Base-by-base conservation (phyloP, 2,113 vertebrate genomes). In the Macrotis lagotis region DNA sequence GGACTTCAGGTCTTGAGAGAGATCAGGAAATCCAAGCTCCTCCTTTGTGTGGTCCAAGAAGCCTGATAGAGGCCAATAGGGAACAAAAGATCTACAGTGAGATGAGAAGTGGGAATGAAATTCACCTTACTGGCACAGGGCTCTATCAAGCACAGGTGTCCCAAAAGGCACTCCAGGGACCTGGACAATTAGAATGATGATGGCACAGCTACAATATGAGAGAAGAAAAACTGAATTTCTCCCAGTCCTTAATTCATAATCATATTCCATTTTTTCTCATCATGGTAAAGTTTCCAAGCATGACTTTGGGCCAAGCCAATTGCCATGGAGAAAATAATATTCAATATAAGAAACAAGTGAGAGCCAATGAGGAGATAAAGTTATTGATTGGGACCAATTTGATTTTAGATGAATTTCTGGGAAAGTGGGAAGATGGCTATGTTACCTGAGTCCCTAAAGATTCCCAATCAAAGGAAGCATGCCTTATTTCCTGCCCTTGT, bases 231-330 rank as follows among this genome's bases (percentile, higher is more conserved):
- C 5, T 1, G 37, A 83, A 44, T 44, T 83, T 44, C 66, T 83
- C 66, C 66, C 7, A 24, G 66, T 2, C 44, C n/a, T 83, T 44
- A 83, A 83, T 83, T 83, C n/a, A n/a, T 44, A 44, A n/a, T 83
- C 37, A 44, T 44, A 16, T 44, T n/a, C 66, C 19, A 51, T 91
- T 25, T n/a, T 93, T 95, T 92, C 48, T 74, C 44, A 93, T 89
- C 48, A 31, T 94, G 49, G 88, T 66, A 9, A n/a, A 92, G 28
- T 91, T 95, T 22, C n/a, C 90, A 91, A 44, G 91, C 95, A 90
- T 92, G 88, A 1, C 49, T 91, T 37, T 93, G 94, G 94, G 44
- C 1, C 48, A 95, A 50, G 5, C 26, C 93, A 74, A 53, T 89
- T 90, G 5, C 50, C 24, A 52, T 50, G 37, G 59, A 3, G 95